phyloP scores from a whole-genome alignment of 1,140 invertebrate species.

The Protaetia brevitarsis region DNA sequence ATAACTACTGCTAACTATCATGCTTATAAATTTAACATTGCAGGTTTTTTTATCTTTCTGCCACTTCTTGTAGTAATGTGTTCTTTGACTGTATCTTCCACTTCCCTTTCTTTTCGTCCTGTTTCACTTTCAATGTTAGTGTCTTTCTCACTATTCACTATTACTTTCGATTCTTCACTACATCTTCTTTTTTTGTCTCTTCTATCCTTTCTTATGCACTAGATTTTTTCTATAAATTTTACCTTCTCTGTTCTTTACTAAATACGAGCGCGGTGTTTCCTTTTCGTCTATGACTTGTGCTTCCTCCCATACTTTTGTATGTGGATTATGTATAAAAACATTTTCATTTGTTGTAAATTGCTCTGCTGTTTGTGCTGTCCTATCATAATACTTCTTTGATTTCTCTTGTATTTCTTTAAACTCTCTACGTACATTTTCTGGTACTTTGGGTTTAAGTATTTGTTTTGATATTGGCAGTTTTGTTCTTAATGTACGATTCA shows the following conservation, averaged over 20 bases:
- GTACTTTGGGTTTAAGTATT: background rate
- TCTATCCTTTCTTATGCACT: background rate
- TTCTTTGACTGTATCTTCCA: background rate
- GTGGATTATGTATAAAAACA: background rate
- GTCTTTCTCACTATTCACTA: background rate
- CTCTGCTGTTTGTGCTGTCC: background rate
- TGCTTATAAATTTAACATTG: too few relatives aligned
- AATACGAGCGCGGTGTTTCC: background rate
- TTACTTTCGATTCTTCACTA: background rate
- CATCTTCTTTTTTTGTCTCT: background rate
- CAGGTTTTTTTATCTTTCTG: background rate
- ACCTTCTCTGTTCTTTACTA: background rate
- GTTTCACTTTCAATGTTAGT: background rate
- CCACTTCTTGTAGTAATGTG: background rate
- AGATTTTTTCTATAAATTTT: background rate
- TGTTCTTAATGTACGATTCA: conserved; percentile 3
- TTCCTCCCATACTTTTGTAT: background rate
- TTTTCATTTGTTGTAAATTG: background rate
- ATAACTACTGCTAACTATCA: too few relatives aligned
- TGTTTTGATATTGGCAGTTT: background rate
- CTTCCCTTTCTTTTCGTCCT: background rate
- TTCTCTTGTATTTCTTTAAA: background rate
- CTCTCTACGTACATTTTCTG: background rate
- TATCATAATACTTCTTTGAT: conserved; percentile 11
- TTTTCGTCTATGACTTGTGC: background rate